Conservation (phyloP, 1,140 invertebrate genomes). For the Proales similis region DNA sequence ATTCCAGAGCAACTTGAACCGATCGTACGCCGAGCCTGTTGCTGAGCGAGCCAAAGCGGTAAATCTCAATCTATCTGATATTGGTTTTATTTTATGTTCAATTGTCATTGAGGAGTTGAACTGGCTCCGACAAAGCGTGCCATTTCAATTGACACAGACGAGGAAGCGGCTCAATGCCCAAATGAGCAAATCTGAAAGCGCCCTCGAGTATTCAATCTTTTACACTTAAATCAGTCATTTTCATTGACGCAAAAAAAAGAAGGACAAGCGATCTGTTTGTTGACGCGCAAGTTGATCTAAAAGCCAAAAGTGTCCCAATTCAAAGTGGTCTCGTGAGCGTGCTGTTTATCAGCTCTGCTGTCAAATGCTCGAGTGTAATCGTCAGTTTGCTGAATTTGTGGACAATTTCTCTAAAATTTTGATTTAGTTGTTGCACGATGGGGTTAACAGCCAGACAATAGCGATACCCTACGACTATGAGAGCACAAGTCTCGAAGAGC, state of each 20-base stretch:
- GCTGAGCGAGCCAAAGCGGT: slow-evolving; percentile 9
- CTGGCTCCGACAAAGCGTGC: too few species aligned
- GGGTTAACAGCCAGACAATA: neutral
- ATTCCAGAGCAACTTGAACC: slow-evolving; percentile 2
- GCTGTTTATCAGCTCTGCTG: slow-evolving; percentile 12
- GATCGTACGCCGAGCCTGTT: neutral
- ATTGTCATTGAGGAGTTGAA: slow-evolving; percentile 15
- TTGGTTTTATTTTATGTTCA: too few species aligned
- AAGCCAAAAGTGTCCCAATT: neutral
- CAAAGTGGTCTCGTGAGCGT: too few species aligned
- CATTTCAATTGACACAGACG: too few species aligned
- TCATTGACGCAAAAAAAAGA: too few species aligned
- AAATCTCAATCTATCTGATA: neutral
- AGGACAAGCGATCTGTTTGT: slow-evolving; percentile 4
- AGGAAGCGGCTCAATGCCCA: too few species aligned
- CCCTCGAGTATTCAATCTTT: slow-evolving; percentile 32
- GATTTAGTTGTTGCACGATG: slow-evolving; percentile 5
- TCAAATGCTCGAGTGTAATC: slow-evolving; percentile 14
- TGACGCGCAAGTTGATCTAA: neutral
- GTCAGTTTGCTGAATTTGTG: neutral
- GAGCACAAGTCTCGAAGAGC: neutral
- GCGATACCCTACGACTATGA: slow-evolving; percentile 20
- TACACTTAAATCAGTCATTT: slow-evolving; percentile 15
- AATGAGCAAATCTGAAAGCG: too few species aligned
- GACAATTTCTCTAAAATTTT: neutral